A percentile compares a stretch with the other conserved stretches of the same genome.
Evolutionary conservation across 2,888 invertebrate species (phyloP).

Genomic region (Scaptomyza cyrtandrae): DNA sequence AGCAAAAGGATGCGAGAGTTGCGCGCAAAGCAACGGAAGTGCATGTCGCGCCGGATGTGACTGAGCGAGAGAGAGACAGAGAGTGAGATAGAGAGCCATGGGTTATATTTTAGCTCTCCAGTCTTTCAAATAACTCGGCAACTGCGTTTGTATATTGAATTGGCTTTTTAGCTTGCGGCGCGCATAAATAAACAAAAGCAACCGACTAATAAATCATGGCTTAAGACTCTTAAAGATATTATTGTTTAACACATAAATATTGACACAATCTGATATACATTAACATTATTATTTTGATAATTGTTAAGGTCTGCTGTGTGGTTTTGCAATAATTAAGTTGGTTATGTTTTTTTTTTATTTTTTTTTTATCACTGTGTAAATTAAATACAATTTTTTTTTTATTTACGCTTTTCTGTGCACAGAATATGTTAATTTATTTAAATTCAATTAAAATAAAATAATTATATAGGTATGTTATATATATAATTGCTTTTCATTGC

Average conservation of each 20-base stretch:
- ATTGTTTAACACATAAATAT: background rate
- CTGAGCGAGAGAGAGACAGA: slow-evolving; percentile 11
- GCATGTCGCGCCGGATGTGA: slow-evolving; percentile 73
- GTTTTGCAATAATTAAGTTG: background rate
- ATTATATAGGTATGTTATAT: slow-evolving; percentile 38
- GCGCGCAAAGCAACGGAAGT: slow-evolving; percentile 71
- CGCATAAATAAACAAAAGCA: slow-evolving; percentile 67
- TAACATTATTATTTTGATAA: background rate
- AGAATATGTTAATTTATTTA: slow-evolving; percentile 31
- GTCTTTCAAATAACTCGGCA: slow-evolving; percentile 20
- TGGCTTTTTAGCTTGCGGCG: slow-evolving; percentile 41
- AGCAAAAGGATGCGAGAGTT: slow-evolving; percentile 49
- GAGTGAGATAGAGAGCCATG: background rate
- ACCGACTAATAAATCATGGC: slow-evolving; percentile 49
- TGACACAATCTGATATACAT: background rate
- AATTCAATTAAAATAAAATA: slow-evolving; percentile 63
- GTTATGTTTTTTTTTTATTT: background rate
- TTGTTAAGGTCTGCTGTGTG: background rate
- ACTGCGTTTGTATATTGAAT: slow-evolving; percentile 72
- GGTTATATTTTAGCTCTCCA: slow-evolving; percentile 6
- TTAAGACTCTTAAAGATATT: slow-evolving; percentile 18
- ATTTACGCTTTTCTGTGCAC: slow-evolving; percentile 4
- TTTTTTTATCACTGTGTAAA: background rate
- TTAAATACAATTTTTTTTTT: slow-evolving; percentile 2
- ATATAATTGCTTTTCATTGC: slow-evolving; percentile 13